Evolutionary conservation across 2,888 invertebrate genomes (phyloP), one percentile per base, ranked within the genome.

Genomic region (Callyntrura sp.): DNA sequence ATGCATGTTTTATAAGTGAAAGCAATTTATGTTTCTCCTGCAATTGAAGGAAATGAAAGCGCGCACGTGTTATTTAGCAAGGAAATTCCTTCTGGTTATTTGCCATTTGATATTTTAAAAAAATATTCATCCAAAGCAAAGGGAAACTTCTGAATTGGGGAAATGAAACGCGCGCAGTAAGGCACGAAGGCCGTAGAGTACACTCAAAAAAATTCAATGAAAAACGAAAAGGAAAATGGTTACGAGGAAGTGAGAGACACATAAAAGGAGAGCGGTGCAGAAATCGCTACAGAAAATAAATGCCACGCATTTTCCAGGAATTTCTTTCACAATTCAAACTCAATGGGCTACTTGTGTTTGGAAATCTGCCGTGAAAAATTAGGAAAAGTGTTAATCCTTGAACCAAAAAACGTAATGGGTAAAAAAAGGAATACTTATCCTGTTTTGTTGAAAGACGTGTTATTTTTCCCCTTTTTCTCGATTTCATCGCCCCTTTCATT

Each of bases 351-450:
- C 45, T 45, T 45, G 45, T n/a, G n/a, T 45, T 45, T 45, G 6
- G 5, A 8, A 17, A 35, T 28, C 57, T 76, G 62, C 25, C 28
- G 48, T 43, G n/a, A 78, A 85, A 73, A 85, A 78, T 45, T 76
- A 73, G 85, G 35, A 25, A 85, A 85, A 78, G 85, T 85, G 78
- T n/a, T 78, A 85, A 85, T 85, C 78, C 65, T 45, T 85, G 78
- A n/a, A 62, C 25, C 35, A 51, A 51, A 51, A n/a, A 14, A 51
- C 51, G 2, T 6, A 35, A 2, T 6, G 35, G 12, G 1, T 65
- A 4, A 23, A 65, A 65, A 14, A 35, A 6, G 6, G 6, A 35
- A 35, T 4, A 35, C 35, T 35, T 35, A 35, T 35, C 12, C 9
- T 14, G 57, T 57, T 57, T n/a, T 3, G 57, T 57, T n/a, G 8